Percentiles rank a stretch among this genome's conserved stretches.
phyloP scores from a whole-genome alignment of 2,113 vertebrate genomes.

The Aphelocoma coerulescens region DNA sequence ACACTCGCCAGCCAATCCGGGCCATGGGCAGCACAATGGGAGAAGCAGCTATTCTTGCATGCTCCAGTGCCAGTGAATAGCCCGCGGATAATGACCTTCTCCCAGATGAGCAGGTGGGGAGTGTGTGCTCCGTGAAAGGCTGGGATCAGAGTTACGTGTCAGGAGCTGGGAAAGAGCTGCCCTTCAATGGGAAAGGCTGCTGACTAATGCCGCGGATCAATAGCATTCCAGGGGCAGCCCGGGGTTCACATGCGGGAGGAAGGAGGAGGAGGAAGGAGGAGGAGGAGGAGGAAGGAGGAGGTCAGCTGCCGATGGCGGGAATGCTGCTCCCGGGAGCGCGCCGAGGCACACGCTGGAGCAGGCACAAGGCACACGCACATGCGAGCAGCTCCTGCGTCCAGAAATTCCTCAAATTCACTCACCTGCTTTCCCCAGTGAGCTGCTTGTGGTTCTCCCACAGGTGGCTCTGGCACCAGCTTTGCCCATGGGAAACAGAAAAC shows the following conservation, averaged over 20 bases:
- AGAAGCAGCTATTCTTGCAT: constrained; percentile 62
- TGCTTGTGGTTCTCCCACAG: background rate
- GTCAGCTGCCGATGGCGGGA: constrained; percentile 9
- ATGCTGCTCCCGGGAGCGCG: background rate
- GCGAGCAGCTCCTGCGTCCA: background rate
- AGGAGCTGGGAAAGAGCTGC: constrained; percentile 66
- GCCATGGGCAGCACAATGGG: constrained; percentile 22
- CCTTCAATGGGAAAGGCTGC: constrained; percentile 32
- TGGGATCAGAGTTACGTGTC: constrained; percentile 10
- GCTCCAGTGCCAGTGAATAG: constrained; percentile 66
- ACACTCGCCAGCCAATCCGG: constrained; percentile 75
- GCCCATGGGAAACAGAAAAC: background rate
- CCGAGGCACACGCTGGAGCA: background rate
- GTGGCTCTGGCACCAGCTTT: background rate
- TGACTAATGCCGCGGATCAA: constrained; percentile 58
- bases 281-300: background rate
- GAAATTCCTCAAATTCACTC: background rate
- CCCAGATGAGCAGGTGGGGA: constrained; percentile 71
- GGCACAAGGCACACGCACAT: background rate
- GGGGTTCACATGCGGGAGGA: background rate
- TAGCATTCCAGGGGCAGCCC: constrained; percentile 51
- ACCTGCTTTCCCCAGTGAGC: background rate
- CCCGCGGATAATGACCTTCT: constrained; percentile 59
- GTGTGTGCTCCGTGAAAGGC: constrained; percentile 24
- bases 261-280: background rate